Base-by-base conservation (phyloP, 2,888 invertebrate species). In the Ornithoptera priamus region DNA sequence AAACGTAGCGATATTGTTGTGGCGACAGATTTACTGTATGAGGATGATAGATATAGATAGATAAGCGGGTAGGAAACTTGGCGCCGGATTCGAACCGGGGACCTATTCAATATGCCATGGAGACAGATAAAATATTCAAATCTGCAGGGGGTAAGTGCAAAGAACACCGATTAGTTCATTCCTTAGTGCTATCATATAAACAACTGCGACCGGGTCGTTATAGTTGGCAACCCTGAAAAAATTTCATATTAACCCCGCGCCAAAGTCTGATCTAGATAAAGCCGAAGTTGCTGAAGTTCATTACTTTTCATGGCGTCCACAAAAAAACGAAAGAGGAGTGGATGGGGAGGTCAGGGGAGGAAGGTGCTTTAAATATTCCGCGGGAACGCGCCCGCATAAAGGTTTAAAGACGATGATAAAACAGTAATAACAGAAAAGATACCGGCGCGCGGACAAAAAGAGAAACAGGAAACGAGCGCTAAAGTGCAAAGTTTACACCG, bases 401-500 rank as follows among this genome's bases (percentile, higher is more conserved):
- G 60, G 67, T 72, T 72, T 70, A 72, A 72, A 70, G 68, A 50
- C 69, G 61, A 74, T 77, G 81, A 80, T 81, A 79, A 77, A 74
- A 30, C 30, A 75, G 75, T 77, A 78, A 81, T 81, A 80, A 82
- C 75, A 75, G 75, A 76, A 75, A 75, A 75, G 76, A 76, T 76
- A 76, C 68, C 70, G 69, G 72, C 7, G 39, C 77, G 76, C 75
- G 76, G 73, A 71, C 74, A 75, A 79, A 77, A 77, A 77, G 78
- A 15, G 79, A 82, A 80, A 76, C 77, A 78, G 80, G 80, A 82
- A 83, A 78, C 81, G 80, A 79, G 77, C 75, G 75, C 70, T 75
- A 77, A 80, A 80, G 83, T 81, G 83, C 80, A 79, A 84, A 85
- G 83, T 85, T 85, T 75, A 72, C 77, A 30, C 42, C 30, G 59